Conservation (phyloP, 2,888 invertebrate species). For the Bellardia pandia region DNA sequence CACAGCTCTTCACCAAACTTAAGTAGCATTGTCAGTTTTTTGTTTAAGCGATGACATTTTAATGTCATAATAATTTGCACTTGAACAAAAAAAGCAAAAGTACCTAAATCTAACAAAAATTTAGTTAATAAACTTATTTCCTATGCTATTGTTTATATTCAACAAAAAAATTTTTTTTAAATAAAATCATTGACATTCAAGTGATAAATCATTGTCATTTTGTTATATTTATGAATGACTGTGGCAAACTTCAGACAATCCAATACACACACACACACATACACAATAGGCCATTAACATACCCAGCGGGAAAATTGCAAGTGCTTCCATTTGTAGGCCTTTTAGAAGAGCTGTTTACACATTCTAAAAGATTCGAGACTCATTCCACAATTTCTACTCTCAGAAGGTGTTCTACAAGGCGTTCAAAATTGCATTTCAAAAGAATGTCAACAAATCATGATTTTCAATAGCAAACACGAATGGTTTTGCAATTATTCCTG, state of each 20-base stretch:
- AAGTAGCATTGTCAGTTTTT: neutral
- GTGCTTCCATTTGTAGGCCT: no score
- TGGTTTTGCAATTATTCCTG: no score
- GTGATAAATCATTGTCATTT: slow-evolving; percentile 53
- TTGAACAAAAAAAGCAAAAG: slow-evolving; percentile 12
- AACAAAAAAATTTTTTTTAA: neutral
- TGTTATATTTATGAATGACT: slow-evolving; percentile 1
- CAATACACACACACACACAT: neutral
- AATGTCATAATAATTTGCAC: neutral
- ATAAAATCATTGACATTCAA: slow-evolving; percentile 38
- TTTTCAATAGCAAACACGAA: no score
- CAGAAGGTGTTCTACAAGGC: no score
- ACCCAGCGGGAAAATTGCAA: no score
- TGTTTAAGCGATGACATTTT: neutral
- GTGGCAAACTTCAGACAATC: neutral
- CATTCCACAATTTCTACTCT: no score
- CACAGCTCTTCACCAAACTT: neutral
- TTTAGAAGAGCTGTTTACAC: no score
- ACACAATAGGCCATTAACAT: neutral
- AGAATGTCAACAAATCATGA: no score
- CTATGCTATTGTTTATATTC: neutral
- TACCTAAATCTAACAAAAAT: neutral
- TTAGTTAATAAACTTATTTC: neutral
- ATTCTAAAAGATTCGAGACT: no score
- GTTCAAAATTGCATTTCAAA: no score